Percentiles rank a stretch among this genome's conserved stretches.
Evolutionary conservation across 2,113 vertebrate genomes (phyloP).

Genomic region (Hydrolagus affinis): DNA sequence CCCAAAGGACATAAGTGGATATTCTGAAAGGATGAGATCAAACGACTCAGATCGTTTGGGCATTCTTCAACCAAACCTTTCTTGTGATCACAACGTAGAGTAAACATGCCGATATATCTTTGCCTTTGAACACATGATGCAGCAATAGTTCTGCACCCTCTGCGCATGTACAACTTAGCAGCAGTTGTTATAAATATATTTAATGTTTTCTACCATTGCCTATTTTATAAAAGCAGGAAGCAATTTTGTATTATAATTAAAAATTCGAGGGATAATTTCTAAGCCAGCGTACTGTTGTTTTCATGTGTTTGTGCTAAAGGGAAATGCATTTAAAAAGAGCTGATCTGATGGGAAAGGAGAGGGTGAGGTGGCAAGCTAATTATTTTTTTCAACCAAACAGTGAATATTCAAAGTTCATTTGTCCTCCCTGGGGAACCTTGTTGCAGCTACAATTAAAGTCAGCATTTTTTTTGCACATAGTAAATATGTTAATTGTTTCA

Average conservation of each 20-base stretch:
- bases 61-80: too few relatives aligned
- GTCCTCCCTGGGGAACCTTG: constrained; percentile 26
- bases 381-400: constrained; percentile 32
- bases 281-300: not conserved
- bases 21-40: too few relatives aligned
- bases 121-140: not conserved
- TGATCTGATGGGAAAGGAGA: constrained; percentile 2
- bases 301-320: constrained; percentile 15
- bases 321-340: constrained; percentile 11
- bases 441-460: constrained; percentile 32
- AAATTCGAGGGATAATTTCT: not conserved
- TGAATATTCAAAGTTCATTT: constrained; percentile 33
- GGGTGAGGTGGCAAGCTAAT: constrained; percentile 28
- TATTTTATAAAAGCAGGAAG: not conserved
- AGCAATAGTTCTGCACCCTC: not conserved
- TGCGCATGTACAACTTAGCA: not conserved
- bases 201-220: not conserved
- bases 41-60: too few relatives aligned
- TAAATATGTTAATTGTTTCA: constrained; percentile 32
- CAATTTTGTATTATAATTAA: not conserved
- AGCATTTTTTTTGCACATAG: constrained; percentile 27
- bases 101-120: too few relatives aligned
- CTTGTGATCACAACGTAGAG: too few relatives aligned
- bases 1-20: too few relatives aligned
- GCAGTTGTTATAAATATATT: not conserved